Evolutionary conservation across 2,797 vertebrate genomes (phyloP), one percentile per base, ranked within the genome.

Genomic region (Fringilla coelebs): DNA sequence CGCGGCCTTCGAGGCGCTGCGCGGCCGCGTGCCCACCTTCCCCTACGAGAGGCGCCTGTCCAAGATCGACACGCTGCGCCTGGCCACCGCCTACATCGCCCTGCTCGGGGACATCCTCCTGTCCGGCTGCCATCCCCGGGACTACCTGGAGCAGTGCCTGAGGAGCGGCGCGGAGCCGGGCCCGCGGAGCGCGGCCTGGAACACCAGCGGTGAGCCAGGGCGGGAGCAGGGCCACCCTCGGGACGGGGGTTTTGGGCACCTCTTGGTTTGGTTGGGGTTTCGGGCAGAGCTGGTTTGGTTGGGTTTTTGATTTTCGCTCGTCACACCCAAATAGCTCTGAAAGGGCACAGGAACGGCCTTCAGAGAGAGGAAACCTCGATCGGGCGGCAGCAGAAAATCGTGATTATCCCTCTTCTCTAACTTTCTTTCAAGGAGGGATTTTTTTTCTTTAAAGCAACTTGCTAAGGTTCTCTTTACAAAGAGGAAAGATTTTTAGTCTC

Each of bases 41-140:
- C 98, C 98, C 0, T 98, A 98, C 32, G 98, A 99, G 97, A 98
- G 98, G 57, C 96, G 97, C 7, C 97, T 99, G 70, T 98, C 98
- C 29, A 98, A 99, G 96, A 98, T 98, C 0, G 98, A 98, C 95
- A 98, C 98, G 0, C 97, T 99, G 36, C 70, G 97, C 13, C 77
- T 98, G 93, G 98, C 98, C 79, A 98, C 98, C 4, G 98, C 98
- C 7, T 98, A 98, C 97, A 98, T 98, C 13, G 97, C 98, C 19
- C 97, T 98, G 28, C 98, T 99, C 14, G 78, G 98, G 2, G 98
- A 99, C 91, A 98, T 98, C 88, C 97, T 99, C 16, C 29, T 97
- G 92, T 98, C 98, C 0, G 98, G 98, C 6, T 96, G 97, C 2
- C 96, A 98, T 40, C 98, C 98, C 78, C 98, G 97, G 12, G 95